Evolutionary conservation across 2,888 invertebrate genomes (phyloP).

Genomic region (Gonocerus acuteangulatus): DNA sequence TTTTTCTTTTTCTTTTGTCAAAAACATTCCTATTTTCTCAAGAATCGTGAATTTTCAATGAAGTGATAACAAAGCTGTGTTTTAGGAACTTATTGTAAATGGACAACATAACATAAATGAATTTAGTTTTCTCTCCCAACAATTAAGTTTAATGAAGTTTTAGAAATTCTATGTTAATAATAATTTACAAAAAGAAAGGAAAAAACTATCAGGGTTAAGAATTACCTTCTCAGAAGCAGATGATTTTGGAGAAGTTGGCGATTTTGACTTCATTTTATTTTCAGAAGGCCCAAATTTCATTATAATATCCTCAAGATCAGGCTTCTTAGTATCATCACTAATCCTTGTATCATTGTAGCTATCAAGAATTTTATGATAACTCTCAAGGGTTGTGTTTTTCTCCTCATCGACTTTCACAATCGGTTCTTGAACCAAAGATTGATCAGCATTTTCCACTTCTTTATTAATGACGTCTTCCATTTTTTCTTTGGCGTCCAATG

Average conservation of each 20-base stretch:
- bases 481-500: neutral
- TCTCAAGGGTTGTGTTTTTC: conserved; percentile 14
- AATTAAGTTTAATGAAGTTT: neutral
- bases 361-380: conserved; percentile 18
- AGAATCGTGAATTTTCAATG: no score
- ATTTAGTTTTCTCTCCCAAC: no score
- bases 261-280: neutral
- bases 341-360: conserved; percentile 10
- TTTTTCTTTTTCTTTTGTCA: no score
- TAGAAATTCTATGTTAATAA: neutral
- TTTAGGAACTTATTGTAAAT: no score
- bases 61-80: no score
- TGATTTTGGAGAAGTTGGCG: neutral
- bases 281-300: conserved; percentile 3
- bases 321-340: neutral
- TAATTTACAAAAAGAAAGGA: neutral
- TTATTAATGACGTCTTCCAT: neutral
- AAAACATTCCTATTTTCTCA: no score
- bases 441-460: no score
- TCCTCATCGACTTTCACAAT: no score
- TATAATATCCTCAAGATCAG: conserved; percentile 21
- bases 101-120: no score
- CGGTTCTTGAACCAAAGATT: no score
- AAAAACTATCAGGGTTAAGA: no score
- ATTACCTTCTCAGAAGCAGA: neutral